Evolutionary conservation across 2,797 vertebrate species (phyloP), one percentile per base, ranked within the genome.

Genomic region (Sylvilagus floridanus): DNA sequence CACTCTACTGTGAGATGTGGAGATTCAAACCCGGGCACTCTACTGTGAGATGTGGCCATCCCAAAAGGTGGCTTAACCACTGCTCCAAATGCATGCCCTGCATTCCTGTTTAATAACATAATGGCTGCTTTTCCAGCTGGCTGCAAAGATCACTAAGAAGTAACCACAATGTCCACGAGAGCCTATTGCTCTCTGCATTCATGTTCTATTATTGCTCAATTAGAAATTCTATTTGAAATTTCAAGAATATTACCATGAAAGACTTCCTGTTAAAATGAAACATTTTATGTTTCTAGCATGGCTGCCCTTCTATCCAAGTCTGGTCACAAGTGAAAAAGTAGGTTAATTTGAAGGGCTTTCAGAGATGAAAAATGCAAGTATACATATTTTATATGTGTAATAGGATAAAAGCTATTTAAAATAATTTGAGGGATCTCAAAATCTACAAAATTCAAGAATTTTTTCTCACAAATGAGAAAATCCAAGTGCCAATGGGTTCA

Each of bases 241-340:
- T 71, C 69, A 69, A 62, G 1, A 84, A 13, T 24, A 62, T 50
- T 52, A 42, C 76, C 30, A 6, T 68, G 26, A 81, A 95, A 69
- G 19, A n/a, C 10, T 84, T 89, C 75, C 60, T 86, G 2, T 75
- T 79, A 79, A 94, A 92, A 84, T 57, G 54, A 57, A 57, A 57
- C 54, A 66, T 50, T 24, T 37, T 66, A 52, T 8, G 32, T 65
- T 96, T 93, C 85, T 77, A 14, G 32, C 24, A 32, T 47, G 65
- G 60, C 47, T 65, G 24, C 26, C n/a, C 72, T 35, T 42, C 35
- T 1, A 93, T 73, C 47, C 65, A 81, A 81, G 72, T 47, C 75
- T 82, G 35, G 12, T 57, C 50, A 47, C 60, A 47, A 75, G 30
- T 84, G 16, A 84, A 50, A 76, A 85, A 8, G 21, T 24, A 84